Conservation (phyloP, 2,888 invertebrate genomes). For the Sminthurinus aureus region DNA sequence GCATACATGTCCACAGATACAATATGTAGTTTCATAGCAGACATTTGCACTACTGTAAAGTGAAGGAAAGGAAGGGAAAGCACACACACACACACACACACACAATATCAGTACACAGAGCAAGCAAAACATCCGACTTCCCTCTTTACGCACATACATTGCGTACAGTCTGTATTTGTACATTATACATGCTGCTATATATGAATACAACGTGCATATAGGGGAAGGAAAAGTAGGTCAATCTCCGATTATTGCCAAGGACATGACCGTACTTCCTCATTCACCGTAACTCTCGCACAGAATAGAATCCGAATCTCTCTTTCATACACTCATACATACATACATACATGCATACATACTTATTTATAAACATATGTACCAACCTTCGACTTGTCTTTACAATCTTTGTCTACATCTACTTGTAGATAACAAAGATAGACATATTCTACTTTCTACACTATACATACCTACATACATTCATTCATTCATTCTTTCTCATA, state of each 20-base stretch:
- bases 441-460: not conserved
- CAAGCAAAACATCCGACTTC: constrained; percentile 12
- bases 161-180: not conserved
- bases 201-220: not conserved
- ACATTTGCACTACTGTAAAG: not conserved
- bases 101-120: not conserved
- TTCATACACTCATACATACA: not conserved
- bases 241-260: constrained; percentile 59
- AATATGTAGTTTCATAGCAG: not conserved
- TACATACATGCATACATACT: no score
- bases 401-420: no score
- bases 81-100: not conserved
- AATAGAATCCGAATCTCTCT: not conserved
- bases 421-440: no score
- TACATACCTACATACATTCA: not conserved
- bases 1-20: not conserved
- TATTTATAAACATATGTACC: no score
- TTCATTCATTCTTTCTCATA: not conserved
- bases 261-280: constrained; percentile 49
- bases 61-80: not conserved
- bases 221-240: constrained; percentile 54
- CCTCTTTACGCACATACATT: constrained; percentile 2
- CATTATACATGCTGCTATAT: not conserved
- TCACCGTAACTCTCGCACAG: constrained; percentile 31
- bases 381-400: no score